A percentile compares a stretch with the other conserved stretches of the same genome.
phyloP scores from a whole-genome alignment of 2,113 vertebrate species.

The Anhinga anhinga region DNA sequence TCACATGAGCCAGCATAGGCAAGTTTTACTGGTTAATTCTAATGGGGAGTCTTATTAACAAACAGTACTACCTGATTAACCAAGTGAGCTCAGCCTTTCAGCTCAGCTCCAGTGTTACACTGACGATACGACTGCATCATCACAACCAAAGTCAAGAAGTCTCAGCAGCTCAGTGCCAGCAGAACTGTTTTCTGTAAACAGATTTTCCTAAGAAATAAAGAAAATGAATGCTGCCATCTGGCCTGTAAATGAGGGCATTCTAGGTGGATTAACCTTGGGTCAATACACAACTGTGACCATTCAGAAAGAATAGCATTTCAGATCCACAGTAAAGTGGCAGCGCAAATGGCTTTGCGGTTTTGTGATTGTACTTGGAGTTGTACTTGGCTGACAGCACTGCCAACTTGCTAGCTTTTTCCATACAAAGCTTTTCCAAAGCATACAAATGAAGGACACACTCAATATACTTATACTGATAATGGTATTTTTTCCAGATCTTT shows the following conservation, averaged over 20 bases:
- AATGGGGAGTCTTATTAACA: neutral
- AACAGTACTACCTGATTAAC: neutral
- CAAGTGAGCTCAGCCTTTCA: neutral
- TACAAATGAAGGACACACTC: neutral
- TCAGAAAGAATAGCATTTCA: neutral
- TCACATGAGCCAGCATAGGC: neutral
- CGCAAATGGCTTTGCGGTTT: neutral
- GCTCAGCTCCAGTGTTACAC: neutral
- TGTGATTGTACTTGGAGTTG: neutral
- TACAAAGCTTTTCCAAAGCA: neutral
- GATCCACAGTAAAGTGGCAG: neutral
- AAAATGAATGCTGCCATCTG: neutral
- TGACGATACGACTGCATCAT: neutral
- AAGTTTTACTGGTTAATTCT: neutral
- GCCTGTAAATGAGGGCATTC: neutral
- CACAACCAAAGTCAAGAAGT: neutral
- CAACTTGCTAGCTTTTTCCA: neutral
- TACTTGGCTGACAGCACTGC: neutral
- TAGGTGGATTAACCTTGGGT: neutral
- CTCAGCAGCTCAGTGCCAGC: neutral
- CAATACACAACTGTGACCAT: neutral
- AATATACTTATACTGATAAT: neutral
- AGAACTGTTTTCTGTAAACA: neutral
- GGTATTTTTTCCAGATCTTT: neutral
- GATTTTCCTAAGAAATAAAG: neutral